Evolutionary conservation across 2,888 invertebrate genomes (phyloP).

Genomic region (Pterobdella sp.): DNA sequence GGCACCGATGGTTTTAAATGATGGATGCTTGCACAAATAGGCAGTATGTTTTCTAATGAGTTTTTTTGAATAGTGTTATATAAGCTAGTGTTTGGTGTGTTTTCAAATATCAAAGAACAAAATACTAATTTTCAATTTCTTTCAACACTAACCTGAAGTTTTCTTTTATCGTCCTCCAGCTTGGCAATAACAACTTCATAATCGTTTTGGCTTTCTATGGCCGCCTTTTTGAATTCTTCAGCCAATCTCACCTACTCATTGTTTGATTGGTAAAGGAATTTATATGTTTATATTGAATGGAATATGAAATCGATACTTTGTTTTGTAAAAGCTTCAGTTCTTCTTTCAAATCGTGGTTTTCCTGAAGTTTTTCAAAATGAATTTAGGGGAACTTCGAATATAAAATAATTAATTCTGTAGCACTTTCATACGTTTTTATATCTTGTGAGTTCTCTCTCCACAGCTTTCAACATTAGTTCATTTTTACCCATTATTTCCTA

Average conservation of each 20-base stretch:
- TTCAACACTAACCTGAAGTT: not conserved
- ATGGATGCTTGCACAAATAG: too few relatives aligned
- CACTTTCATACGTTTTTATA: conserved; percentile 17
- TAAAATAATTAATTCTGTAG: not conserved
- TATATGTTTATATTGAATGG: not conserved
- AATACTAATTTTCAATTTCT: not conserved
- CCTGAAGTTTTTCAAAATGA: not conserved
- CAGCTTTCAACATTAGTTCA: not conserved
- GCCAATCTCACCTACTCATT: conserved; percentile 44
- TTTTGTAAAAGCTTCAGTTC: not conserved
- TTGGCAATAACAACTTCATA: conserved; percentile 48
- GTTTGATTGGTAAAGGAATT: too few relatives aligned
- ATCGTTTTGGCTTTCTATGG: conserved; percentile 47
- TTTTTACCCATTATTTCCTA: not conserved
- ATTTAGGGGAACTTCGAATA: not conserved
- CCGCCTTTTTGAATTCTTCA: conserved; percentile 47
- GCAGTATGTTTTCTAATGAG: too few relatives aligned
- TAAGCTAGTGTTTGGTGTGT: too few relatives aligned
- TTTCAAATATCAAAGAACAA: not conserved
- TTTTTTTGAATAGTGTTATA: too few relatives aligned
- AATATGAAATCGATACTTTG: not conserved
- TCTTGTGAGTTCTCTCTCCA: conserved; percentile 18
- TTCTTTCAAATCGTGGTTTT: conserved; percentile 13
- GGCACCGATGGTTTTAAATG: too few relatives aligned
- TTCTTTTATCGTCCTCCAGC: conserved; percentile 43